Percentiles rank a stretch among this genome's conserved stretches.
phyloP scores from a whole-genome alignment of 2,888 invertebrate species.

The Ophioninae sp. region DNA sequence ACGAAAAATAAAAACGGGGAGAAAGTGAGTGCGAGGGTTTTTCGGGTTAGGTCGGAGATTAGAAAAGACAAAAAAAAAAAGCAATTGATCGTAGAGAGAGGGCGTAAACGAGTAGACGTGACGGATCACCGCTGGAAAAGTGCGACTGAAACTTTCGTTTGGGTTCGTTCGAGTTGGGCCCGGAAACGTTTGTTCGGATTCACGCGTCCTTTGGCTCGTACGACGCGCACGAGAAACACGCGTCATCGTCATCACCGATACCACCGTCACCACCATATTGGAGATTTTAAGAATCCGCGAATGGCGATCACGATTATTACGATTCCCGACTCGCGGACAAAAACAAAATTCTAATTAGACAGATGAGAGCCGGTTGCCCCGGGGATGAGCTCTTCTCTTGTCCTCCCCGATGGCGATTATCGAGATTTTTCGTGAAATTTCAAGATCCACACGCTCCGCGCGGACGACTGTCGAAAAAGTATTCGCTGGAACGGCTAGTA shows the following conservation, averaged over 20 bases:
- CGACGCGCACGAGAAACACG: slow-evolving; percentile 1
- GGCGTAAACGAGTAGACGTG: background rate
- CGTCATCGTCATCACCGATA: background rate
- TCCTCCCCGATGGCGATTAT: background rate
- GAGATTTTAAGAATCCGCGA: background rate
- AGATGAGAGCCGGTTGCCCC: slow-evolving; percentile 21
- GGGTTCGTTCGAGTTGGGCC: background rate
- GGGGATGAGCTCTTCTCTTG: slow-evolving; percentile 15
- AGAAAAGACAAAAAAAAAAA: background rate
- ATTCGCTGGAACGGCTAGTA: slow-evolving; percentile 3
- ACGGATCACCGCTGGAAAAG: background rate
- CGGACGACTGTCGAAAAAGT: background rate
- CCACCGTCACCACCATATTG: slow-evolving; percentile 12
- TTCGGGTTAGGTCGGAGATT: slow-evolving; percentile 1
- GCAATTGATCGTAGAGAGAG: no score
- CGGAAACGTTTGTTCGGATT: no score
- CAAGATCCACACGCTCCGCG: background rate
- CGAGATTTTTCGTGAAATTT: slow-evolving; percentile 1
- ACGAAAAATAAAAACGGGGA: background rate
- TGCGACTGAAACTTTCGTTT: background rate
- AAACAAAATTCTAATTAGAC: background rate
- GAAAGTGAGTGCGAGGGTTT: background rate
- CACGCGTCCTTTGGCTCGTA: no score
- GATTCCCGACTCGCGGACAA: no score
- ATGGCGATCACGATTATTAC: no score